Conservation (phyloP, 2,888 invertebrate species). For the Nomada ferruginata region DNA sequence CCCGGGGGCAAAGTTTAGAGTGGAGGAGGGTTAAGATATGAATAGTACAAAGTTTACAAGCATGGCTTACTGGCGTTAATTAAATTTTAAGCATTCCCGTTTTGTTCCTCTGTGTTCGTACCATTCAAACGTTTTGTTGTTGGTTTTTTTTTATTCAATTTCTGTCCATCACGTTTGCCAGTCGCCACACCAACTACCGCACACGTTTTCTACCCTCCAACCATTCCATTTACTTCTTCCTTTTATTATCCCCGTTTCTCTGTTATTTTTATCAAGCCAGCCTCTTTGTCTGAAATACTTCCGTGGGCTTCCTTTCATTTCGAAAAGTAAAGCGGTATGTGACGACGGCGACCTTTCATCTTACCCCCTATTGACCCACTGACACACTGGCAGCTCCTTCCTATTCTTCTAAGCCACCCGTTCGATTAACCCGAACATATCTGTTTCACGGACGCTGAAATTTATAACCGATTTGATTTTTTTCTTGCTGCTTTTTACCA, state of each 20-base stretch:
- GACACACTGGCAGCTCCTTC: constrained; percentile 45
- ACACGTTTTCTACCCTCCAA: not conserved
- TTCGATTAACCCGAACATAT: not conserved
- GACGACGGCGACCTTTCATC: constrained; percentile 12
- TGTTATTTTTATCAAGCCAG: constrained; percentile 16
- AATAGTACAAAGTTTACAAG: constrained; percentile 1
- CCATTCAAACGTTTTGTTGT: not conserved
- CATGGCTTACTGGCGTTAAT: constrained; percentile 4
- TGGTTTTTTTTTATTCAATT: not conserved
- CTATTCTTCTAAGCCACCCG: constrained; percentile 19
- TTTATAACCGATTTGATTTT: constrained; percentile 18
- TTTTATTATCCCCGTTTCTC: constrained; percentile 7
- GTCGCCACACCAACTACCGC: not conserved
- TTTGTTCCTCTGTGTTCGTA: no score
- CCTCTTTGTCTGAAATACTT: constrained; percentile 10
- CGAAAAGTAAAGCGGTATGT: constrained; percentile 8
- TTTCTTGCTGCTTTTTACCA: not conserved
- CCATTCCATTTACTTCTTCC: constrained; percentile 4
- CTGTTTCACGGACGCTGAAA: constrained; percentile 22
- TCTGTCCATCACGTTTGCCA: not conserved
- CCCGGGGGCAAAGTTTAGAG: not conserved
- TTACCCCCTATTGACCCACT: constrained; percentile 45
- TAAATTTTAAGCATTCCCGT: not conserved
- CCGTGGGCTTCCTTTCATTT: constrained; percentile 26
- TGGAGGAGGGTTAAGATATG: not conserved